Conservation (phyloP, 2,888 invertebrate species). For the Rhamphomyia laevipes region DNA sequence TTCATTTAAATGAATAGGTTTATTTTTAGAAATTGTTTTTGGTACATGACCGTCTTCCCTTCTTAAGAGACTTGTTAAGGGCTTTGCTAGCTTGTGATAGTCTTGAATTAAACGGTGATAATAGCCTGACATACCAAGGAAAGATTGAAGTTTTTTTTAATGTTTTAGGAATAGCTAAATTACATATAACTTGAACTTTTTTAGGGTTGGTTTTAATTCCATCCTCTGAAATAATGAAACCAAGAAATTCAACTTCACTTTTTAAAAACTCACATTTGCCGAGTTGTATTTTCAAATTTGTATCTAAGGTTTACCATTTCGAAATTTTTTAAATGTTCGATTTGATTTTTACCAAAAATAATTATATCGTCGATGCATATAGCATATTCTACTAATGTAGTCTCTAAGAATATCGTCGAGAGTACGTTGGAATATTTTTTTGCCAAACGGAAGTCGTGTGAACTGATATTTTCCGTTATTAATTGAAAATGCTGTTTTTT, state of each 20-base stretch:
- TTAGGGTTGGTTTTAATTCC: no score
- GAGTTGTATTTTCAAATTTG: no score
- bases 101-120: slow-evolving; percentile 8
- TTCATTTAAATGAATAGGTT: no score
- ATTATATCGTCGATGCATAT: slow-evolving; percentile 11
- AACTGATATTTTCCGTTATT: slow-evolving; percentile 6
- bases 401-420: slow-evolving; percentile 11
- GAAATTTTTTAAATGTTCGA: slow-evolving; percentile 6
- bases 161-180: no score
- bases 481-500: slow-evolving; percentile 9
- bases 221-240: no score
- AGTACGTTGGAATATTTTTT: slow-evolving; percentile 13
- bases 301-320: slow-evolving; percentile 3
- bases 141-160: slow-evolving; percentile 7
- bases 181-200: no score
- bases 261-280: no score
- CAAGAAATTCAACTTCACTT: no score
- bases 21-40: no score
- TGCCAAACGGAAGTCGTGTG: slow-evolving; percentile 4
- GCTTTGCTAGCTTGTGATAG: slow-evolving; percentile 11
- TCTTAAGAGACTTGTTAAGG: slow-evolving; percentile 6
- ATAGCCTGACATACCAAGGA: slow-evolving; percentile 7
- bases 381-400: slow-evolving; percentile 7
- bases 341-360: slow-evolving; percentile 11
- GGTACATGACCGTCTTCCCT: no score